Evolutionary conservation across 2,797 vertebrate genomes (phyloP), one percentile per base, ranked within the genome.

Genomic region (Anniella stebbinsi): DNA sequence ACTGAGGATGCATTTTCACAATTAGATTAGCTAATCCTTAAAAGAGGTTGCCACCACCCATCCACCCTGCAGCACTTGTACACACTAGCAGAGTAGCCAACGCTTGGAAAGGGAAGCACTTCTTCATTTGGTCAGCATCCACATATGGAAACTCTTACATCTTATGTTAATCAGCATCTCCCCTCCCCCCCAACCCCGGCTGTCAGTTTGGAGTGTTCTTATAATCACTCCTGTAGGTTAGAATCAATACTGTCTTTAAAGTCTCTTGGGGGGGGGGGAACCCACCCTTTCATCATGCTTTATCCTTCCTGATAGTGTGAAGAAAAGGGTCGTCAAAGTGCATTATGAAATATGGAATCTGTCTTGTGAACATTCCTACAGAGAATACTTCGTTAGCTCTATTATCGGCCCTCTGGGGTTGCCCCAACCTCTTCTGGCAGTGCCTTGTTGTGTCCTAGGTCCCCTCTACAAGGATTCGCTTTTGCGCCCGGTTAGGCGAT

Each of bases 201-300:
- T 87, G 80, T 70, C 86, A 87, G 73, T 38, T 78, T 90, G 63
- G 80, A 87, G 57, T 36, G 36, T 77, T 87, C 73, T 84, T 84
- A 87, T 84, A 83, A 84, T 83, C 36, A 57, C 60, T 84, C 77
- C 73, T 76, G 60, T 84, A 69, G 80, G 45, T 67, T 45, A 84
- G 63, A 78, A 87, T 78, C 89, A 87, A 90, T 87, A 60, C 21
- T 90, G 60, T 67, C 57, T 87, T 90, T 87, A 83, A 41, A 84
- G 72, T 67, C 80, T 69, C 86, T 90, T 25, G 57, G 70, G 85
- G 51, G 45, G 36, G 51, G 76, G 41, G 21, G 51, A 78, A 57
- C 36, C 73, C 28, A 57, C 30, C 30, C 48, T 85, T 78, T 57
- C 82, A 85, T 84, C 88, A 85, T 78, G 60, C 75, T 90, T 77